Conservation (phyloP, 2,797 vertebrate genomes). For the Typhlichthys subterraneus region DNA sequence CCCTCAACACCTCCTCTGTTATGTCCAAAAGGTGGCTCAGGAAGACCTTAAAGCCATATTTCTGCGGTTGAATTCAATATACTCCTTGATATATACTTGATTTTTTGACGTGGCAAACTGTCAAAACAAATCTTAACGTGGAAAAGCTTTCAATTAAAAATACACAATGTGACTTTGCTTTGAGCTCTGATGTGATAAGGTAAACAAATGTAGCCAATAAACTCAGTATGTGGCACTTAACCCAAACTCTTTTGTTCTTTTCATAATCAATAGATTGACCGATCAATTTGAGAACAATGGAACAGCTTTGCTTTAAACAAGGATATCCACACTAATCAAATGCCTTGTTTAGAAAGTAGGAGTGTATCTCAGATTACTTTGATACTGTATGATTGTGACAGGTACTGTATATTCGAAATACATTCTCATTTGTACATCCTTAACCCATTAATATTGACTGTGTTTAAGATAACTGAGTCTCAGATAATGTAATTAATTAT, state of each 20-base stretch:
- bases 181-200: too few species aligned
- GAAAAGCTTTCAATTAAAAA: neutral
- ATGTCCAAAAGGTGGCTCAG: slow-evolving; percentile 11
- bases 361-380: slow-evolving; percentile 6
- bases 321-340: slow-evolving; percentile 22
- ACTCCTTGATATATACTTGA: neutral
- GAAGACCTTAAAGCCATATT: slow-evolving; percentile 12
- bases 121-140: slow-evolving; percentile 4
- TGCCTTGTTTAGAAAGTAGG: slow-evolving; percentile 18
- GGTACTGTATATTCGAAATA: neutral
- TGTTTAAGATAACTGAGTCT: neutral
- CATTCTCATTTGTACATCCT: slow-evolving; percentile 2
- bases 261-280: slow-evolving; percentile 2
- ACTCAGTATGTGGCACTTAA: neutral
- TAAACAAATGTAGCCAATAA: too few species aligned
- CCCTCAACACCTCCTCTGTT: slow-evolving; percentile 7
- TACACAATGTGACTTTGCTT: neutral
- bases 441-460: neutral
- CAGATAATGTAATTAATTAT: too few species aligned
- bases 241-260: neutral
- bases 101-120: slow-evolving; percentile 2
- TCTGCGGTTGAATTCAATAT: slow-evolving; percentile 1
- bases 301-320: neutral
- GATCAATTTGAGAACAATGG: slow-evolving; percentile 16
- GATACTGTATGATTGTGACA: neutral